A percentile compares a stretch with the other conserved stretches of the same genome.
phyloP scores from a whole-genome alignment of 2,797 vertebrate genomes.

The Myioborus melanocephalus region DNA sequence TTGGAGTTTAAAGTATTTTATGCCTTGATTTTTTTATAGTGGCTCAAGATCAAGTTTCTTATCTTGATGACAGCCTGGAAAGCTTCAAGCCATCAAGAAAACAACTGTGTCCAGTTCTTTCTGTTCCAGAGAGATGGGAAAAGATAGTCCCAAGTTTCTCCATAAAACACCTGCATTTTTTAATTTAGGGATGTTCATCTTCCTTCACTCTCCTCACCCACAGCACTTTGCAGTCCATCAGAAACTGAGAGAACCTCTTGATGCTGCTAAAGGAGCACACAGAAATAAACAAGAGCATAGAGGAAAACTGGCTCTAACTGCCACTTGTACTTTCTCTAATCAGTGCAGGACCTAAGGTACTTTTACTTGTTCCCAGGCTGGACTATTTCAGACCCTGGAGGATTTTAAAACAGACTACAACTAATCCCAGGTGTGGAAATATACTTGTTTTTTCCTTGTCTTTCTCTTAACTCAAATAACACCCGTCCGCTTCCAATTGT shows the following conservation, averaged over 20 bases:
- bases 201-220: background rate
- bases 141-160: background rate
- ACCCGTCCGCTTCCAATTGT: background rate
- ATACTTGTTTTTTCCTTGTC: background rate
- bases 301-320: background rate
- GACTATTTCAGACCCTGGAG: background rate
- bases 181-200: background rate
- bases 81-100: background rate
- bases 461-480: background rate
- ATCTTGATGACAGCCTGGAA: background rate
- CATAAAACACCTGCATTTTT: background rate
- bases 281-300: background rate
- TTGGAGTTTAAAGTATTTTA: background rate
- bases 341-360: background rate
- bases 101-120: background rate
- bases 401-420: background rate
- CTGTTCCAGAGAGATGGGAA: background rate
- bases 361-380: background rate
- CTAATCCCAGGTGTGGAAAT: background rate
- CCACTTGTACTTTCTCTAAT: background rate
- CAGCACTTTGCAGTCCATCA: background rate
- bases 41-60: background rate
- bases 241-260: background rate
- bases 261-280: background rate
- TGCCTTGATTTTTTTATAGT: background rate